These are phyloP conservation scores for Nasua narica DNA, from an alignment of 2,797 vertebrate species.

Conservation along the genomic window DNA sequence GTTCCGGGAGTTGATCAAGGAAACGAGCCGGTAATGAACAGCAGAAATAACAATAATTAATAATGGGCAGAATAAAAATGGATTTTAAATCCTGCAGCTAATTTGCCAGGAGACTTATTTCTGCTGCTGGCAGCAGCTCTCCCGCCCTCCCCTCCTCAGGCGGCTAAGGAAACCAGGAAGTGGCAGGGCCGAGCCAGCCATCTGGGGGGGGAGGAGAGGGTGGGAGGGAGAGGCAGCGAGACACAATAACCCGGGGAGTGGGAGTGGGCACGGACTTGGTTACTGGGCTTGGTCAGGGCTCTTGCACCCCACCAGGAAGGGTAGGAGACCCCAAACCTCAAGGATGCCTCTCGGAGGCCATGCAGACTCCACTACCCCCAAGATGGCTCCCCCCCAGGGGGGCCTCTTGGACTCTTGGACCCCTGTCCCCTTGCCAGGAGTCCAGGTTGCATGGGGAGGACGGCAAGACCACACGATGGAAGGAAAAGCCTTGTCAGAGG, in stretches of 20 bases:
- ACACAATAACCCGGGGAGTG: not conserved
- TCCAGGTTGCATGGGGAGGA: not conserved
- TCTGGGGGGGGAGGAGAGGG: no score
- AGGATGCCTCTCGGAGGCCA: not conserved
- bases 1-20: conserved; percentile 44
- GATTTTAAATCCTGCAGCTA: conserved; percentile 64
- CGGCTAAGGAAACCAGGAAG: conserved; percentile 46
- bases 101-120: conserved; percentile 65
- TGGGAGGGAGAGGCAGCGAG: not conserved
- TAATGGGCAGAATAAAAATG: conserved; percentile 64
- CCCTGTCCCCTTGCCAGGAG: not conserved
- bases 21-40: conserved; percentile 64
- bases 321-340: not conserved
- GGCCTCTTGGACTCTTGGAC: not conserved
- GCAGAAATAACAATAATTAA: conserved; percentile 72
- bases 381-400: not conserved
- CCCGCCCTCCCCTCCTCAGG: not conserved
- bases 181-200: not conserved
- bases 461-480: conserved; percentile 25
- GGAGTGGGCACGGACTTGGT: no score
- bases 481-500: conserved; percentile 59
- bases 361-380: not conserved
- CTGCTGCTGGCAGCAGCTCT: not conserved
- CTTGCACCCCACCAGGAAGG: not conserved
- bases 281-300: not conserved